A percentile compares a stretch with the other conserved stretches of the same genome.
Evolutionary conservation across 1,140 invertebrate genomes (phyloP).

Genomic region (Euglossa dilemma): DNA sequence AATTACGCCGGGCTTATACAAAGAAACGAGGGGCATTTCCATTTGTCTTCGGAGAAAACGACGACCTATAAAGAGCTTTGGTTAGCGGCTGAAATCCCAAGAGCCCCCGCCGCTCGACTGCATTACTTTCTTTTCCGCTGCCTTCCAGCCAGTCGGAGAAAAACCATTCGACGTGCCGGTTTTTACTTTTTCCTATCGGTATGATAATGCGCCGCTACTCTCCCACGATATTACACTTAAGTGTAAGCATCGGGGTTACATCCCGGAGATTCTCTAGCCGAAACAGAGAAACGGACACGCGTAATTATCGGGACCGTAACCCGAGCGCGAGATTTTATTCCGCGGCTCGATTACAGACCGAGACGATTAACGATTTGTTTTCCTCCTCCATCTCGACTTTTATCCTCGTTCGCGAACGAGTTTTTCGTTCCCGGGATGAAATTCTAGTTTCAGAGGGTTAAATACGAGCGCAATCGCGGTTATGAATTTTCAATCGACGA

Average conservation of each 20-base stretch:
- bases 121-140: neutral
- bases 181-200: neutral
- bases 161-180: neutral
- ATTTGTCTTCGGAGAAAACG: conserved; percentile 24
- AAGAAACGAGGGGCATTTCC: conserved; percentile 40
- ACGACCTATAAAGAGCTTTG: conserved; percentile 22
- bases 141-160: neutral
- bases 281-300: too few relatives aligned
- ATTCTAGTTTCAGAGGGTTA: too few relatives aligned
- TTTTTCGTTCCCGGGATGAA: too few relatives aligned
- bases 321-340: too few relatives aligned
- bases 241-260: neutral
- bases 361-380: too few relatives aligned
- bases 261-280: too few relatives aligned
- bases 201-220: neutral
- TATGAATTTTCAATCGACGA: too few relatives aligned
- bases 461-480: too few relatives aligned
- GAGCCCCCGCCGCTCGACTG: neutral
- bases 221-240: neutral
- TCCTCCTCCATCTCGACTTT: too few relatives aligned
- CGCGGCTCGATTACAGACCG: too few relatives aligned
- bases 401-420: too few relatives aligned
- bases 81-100: conserved; percentile 10
- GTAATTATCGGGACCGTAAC: too few relatives aligned
- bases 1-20: conserved; percentile 14